Base-by-base conservation (phyloP, 2,888 invertebrate genomes). In the Dioctria rufipes region DNA sequence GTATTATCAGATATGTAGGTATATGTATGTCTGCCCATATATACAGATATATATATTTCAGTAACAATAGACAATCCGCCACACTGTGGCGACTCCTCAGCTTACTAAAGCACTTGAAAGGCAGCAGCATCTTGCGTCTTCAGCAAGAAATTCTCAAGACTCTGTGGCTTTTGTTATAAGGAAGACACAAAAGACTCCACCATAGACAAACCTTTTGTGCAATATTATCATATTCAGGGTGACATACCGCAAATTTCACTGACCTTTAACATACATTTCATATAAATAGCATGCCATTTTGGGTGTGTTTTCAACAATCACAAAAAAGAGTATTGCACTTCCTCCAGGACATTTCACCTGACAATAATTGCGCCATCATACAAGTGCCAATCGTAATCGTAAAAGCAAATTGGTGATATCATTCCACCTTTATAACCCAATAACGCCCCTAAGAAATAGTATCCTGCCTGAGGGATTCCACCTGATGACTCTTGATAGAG, bases 391-490 rank as follows among this genome's bases (percentile, higher is more conserved):
- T 46, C 43, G 46, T 71, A 39, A 9, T 46, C 43, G 46, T 71
- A 54, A 71, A n/a, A 58, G 54, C 25, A 54, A 71, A 71, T 71
- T 71, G 51, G 39, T 39, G 54, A 71, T 58, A 54, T 11, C 71
- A 54, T 9, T 43, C 51, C 40, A 11, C 40, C 71, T 71, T 54
- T 71, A 71, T 11, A 37, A 37, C 5, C 51, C 54, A n/a, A 42
- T 39, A 71, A 71, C 71, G 13, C 71, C 37, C 71, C 71, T 71
- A 5, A 25, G 40, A 54, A 71, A 54, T 71, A 54, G 58, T 40
- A 25, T 25, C 25, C 42, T 39, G n/a, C 40, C 43, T 9, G 39
- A 40, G 40, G 58, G 51, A 25, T 25, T 25, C 42, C 11, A 11
- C 40, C 43, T 9, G 39, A 40, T 11, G 40, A n/a, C 51, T 42